Evolutionary conservation across 92 coral and sea anemone genomes (phyloP), one percentile per base, ranked within the genome.

Genomic region (Porites rus): DNA sequence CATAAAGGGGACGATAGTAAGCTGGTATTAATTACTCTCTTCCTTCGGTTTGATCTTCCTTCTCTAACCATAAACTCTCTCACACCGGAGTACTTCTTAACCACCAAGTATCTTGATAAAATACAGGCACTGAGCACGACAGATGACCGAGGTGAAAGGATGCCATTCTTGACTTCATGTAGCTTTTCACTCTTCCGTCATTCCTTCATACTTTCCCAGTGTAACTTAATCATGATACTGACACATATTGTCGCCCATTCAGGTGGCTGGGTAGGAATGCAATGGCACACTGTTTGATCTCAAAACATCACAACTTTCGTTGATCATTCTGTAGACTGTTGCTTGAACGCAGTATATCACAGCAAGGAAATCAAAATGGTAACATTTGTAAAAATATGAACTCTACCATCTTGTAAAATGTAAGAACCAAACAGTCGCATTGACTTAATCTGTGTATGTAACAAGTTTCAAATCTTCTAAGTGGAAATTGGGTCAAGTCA

Each of bases 151-250:
- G 4, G 46, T 38, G 46, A 38, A 38, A 7, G 46, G 46, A 38
- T 38, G 46, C 46, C 46, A 38, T 38, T 38, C 46, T 38, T 38
- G 46, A 38, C 6, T 38, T 38, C 46, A 14, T 56, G 12, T 56
- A 56, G 61, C 61, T 56, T 56, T 54, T 12, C 22, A 73, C 28
- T 64, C 53, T 51, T 56, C 22, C 43, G 10, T 80, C 85, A 68
- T 80, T 82, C 78, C 59, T 60, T 7, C 31, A 76, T 77, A 60
- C 53, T 60, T 38, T 63, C 58, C 21, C 13, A n/a, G 11, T 53
- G 87, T 43, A 83, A 83, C 70, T 53, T 25, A 46, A 83, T 83
- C 80, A 19, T 63, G 14, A 3, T 61, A 70, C 18, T 81, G 86
- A 81, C 86, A n/a, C 28, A 18, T 9, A 3, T 79, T 65, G 62